A percentile compares a stretch with the other conserved stretches of the same genome.
Conservation (phyloP, 1,140 invertebrate genomes). For the Tetragnatha versicolor region DNA sequence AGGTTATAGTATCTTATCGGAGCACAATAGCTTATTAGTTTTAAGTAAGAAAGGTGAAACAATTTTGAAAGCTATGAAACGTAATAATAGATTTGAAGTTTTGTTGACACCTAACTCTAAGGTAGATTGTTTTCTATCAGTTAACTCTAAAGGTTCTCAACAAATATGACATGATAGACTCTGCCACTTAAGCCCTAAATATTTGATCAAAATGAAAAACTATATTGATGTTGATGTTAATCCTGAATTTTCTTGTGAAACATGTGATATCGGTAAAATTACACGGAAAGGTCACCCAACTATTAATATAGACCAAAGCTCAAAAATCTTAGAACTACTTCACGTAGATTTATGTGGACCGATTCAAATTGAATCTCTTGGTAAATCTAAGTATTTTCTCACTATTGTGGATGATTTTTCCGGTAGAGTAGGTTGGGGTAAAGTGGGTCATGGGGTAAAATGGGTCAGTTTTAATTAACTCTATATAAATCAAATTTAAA, state of each 20-base stretch:
- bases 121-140: too few relatives aligned
- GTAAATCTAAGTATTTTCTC: conserved; percentile 2
- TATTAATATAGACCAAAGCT: not conserved
- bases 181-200: not conserved
- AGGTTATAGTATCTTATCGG: not conserved
- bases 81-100: not conserved
- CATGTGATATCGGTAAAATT: not conserved
- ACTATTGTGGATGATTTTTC: not conserved
- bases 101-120: not conserved
- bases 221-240: not conserved
- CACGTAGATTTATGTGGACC: not conserved
- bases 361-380: not conserved
- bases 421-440: too few relatives aligned
- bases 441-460: too few relatives aligned
- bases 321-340: not conserved
- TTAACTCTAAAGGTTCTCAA: too few relatives aligned
- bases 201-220: not conserved
- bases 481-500: too few relatives aligned
- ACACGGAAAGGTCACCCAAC: not conserved
- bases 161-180: not conserved
- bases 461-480: too few relatives aligned
- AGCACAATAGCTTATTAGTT: not conserved
- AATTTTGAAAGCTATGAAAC: not conserved
- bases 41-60: not conserved
- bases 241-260: not conserved